A percentile compares a stretch with the other conserved stretches of the same genome.
Conservation (phyloP, 2,797 vertebrate genomes). For the Novumbra hubbsi region DNA sequence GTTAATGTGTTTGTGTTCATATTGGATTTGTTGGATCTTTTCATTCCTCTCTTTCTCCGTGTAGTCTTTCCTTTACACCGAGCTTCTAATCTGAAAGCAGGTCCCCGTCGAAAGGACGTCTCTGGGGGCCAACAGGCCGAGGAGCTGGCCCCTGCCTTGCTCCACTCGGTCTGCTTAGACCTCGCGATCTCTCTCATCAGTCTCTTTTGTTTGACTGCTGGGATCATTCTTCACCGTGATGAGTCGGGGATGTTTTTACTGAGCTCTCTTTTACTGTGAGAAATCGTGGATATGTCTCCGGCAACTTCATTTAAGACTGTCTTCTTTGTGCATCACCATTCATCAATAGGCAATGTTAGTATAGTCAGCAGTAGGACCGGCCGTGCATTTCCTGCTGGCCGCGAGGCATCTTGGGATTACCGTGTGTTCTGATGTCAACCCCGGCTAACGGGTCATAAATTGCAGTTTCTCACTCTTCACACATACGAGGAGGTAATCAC, state of each 20-base stretch:
- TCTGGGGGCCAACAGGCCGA: slow-evolving; percentile 39
- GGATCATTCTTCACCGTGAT: slow-evolving; percentile 1
- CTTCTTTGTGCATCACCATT: slow-evolving; percentile 12
- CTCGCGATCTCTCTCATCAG: neutral
- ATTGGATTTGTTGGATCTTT: slow-evolving; percentile 37
- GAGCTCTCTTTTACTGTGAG: slow-evolving; percentile 34
- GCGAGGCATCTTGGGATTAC: slow-evolving; percentile 45
- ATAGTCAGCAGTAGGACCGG: slow-evolving; percentile 6
- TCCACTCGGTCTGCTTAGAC: neutral
- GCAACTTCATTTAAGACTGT: slow-evolving; percentile 21
- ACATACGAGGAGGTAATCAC: slow-evolving; percentile 69
- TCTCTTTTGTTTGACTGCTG: slow-evolving; percentile 37
- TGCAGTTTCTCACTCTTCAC: slow-evolving; percentile 56
- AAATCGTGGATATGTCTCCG: slow-evolving; percentile 17
- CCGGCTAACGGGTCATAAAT: slow-evolving; percentile 15
- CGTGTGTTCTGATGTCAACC: slow-evolving; percentile 53
- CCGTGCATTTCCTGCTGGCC: neutral
- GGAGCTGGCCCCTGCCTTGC: slow-evolving; percentile 8
- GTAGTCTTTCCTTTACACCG: slow-evolving; percentile 37
- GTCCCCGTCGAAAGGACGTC: slow-evolving; percentile 44
- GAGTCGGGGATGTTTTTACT: slow-evolving; percentile 29
- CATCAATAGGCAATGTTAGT: slow-evolving; percentile 5
- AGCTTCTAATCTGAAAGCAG: slow-evolving; percentile 42
- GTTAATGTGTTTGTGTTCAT: slow-evolving; percentile 56
- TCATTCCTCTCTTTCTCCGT: slow-evolving; percentile 12